A percentile compares a stretch with the other conserved stretches of the same genome.
phyloP scores from a whole-genome alignment of 2,888 invertebrate genomes.

The Aradus depressus region DNA sequence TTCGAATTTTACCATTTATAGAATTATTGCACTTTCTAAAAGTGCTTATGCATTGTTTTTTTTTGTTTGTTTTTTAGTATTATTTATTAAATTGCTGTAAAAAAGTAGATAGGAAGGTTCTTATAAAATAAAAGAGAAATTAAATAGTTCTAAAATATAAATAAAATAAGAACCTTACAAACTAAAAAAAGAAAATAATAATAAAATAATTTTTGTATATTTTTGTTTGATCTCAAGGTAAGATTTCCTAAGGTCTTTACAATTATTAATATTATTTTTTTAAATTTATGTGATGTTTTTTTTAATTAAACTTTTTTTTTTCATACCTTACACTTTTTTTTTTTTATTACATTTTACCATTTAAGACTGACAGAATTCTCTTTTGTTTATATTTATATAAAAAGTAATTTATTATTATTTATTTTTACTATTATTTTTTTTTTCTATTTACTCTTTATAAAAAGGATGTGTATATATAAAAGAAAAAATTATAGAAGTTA shows the following conservation, averaged over 20 bases:
- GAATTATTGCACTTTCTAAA: constrained; percentile 13
- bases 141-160: constrained; percentile 1
- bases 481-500: too few species aligned
- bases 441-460: too few species aligned
- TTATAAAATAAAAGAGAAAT: not conserved
- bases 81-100: constrained; percentile 6
- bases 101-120: too few species aligned
- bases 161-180: not conserved
- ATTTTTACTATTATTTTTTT: too few species aligned
- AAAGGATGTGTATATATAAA: too few species aligned
- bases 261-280: constrained; percentile 7
- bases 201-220: constrained; percentile 1
- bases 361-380: constrained; percentile 23
- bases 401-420: too few species aligned
- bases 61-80: constrained; percentile 2
- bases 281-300: constrained; percentile 2
- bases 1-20: constrained; percentile 16
- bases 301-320: constrained; percentile 5
- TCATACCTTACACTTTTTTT: constrained; percentile 11
- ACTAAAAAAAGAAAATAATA: constrained; percentile 8
- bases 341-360: constrained; percentile 22
- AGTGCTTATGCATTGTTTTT: constrained; percentile 6
- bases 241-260: constrained; percentile 22
- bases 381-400: too few species aligned
- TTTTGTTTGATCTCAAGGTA: constrained; percentile 23